These are phyloP conservation scores for Thecophora atra DNA, from an alignment of 2,888 invertebrate species.

Conservation along the genomic window DNA sequence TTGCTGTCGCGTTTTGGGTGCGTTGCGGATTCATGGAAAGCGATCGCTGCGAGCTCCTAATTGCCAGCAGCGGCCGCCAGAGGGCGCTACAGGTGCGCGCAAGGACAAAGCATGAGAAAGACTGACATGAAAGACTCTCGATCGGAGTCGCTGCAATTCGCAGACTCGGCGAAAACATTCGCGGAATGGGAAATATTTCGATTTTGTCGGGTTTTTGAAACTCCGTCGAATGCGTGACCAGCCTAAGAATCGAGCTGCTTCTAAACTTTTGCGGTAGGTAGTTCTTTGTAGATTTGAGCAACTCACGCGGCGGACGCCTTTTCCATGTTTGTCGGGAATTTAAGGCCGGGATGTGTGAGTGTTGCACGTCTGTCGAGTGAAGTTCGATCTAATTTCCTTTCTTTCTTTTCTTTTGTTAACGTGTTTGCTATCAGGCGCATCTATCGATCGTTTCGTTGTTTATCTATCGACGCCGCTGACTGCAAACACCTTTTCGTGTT, in stretches of 20 bases:
- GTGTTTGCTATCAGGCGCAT: background rate
- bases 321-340: conserved; percentile 12
- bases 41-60: background rate
- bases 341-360: too few species aligned
- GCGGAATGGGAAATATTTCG: conserved; percentile 14
- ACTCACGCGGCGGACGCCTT: conserved; percentile 23
- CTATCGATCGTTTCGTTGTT: background rate
- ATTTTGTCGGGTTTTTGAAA: conserved; percentile 28
- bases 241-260: background rate
- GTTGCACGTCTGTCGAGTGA: conserved; percentile 1
- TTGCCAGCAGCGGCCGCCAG: background rate
- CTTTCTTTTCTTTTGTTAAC: background rate
- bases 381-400: background rate
- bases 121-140: background rate
- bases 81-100: conserved; percentile 17
- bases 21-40: conserved; percentile 21
- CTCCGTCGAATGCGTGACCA: conserved; percentile 10
- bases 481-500: conserved; percentile 25
- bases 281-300: conserved; percentile 13
- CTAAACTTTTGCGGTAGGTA: conserved; percentile 22
- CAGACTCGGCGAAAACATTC: conserved; percentile 22
- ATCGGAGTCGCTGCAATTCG: conserved; percentile 15
- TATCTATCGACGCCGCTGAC: background rate
- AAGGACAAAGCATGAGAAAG: background rate
- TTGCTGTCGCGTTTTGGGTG: conserved; percentile 12